These are phyloP conservation scores for Marronus borbonicus DNA, from an alignment of 2,888 invertebrate species.

Conservation along the genomic window DNA sequence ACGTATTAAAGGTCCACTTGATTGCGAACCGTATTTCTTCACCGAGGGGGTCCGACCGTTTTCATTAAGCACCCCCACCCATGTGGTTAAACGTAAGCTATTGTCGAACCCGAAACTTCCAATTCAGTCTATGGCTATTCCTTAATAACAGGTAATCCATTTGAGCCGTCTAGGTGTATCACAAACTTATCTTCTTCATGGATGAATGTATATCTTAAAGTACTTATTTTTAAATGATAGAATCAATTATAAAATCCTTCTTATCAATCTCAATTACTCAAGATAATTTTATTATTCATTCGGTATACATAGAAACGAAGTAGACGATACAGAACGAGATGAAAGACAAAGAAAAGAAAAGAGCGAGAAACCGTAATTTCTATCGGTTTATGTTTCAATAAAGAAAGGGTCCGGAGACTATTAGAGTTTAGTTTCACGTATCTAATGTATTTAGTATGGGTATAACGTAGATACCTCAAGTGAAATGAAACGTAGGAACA, in stretches of 20 bases:
- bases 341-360: neutral
- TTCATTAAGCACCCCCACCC: constrained; percentile 66
- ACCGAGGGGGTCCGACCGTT: constrained; percentile 63
- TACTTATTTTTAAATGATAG: neutral
- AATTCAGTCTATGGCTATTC: constrained; percentile 65
- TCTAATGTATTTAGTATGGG: constrained; percentile 67
- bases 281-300: neutral
- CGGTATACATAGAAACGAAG: neutral
- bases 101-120: constrained; percentile 66
- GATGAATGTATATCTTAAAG: neutral
- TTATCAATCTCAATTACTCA: no score
- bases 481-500: constrained; percentile 70
- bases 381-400: constrained; percentile 51
- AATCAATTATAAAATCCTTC: no score
- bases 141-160: constrained; percentile 66
- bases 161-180: constrained; percentile 54
- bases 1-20: constrained; percentile 69
- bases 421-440: constrained; percentile 55
- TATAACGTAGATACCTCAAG: constrained; percentile 67
- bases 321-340: neutral
- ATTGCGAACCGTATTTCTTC: constrained; percentile 69
- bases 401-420: constrained; percentile 38
- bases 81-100: constrained; percentile 67
- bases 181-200: constrained; percentile 31
- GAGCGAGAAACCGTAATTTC: constrained; percentile 23